A percentile compares a stretch with the other conserved stretches of the same genome.
phyloP scores from a whole-genome alignment of 2,113 vertebrate species.

The Sebastes schlegelii region DNA sequence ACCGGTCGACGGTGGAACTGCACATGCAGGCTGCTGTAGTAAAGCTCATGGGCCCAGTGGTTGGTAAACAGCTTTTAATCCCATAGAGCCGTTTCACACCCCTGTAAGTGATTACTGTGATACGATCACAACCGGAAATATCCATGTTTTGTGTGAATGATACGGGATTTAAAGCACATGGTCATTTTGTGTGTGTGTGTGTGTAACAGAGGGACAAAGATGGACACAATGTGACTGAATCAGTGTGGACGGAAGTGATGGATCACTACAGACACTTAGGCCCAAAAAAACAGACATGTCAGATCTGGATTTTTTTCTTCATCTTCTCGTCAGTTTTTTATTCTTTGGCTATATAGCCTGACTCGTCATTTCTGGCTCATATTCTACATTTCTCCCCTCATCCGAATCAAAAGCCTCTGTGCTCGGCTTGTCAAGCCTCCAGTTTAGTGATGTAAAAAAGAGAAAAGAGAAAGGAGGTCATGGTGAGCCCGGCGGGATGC shows the following conservation, averaged over 20 bases:
- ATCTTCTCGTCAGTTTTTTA: constrained; percentile 34
- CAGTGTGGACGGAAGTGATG: constrained; percentile 42
- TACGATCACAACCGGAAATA: constrained; percentile 24
- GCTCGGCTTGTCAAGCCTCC: constrained; percentile 79
- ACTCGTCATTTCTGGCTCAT: constrained; percentile 81
- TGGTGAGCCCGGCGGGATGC: constrained; percentile 77
- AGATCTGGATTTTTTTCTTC: constrained; percentile 24
- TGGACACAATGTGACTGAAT: constrained; percentile 9
- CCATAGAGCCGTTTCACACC: constrained; percentile 53
- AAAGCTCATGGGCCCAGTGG: constrained; percentile 33
- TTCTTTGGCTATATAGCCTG: constrained; percentile 53
- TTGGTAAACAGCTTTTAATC: constrained; percentile 47
- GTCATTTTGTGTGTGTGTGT: background rate
- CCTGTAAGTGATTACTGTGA: constrained; percentile 39
- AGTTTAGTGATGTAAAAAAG: constrained; percentile 82
- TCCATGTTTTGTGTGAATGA: constrained; percentile 25
- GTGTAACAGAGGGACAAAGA: background rate
- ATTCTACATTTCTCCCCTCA: constrained; percentile 80
- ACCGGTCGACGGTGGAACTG: constrained; percentile 52
- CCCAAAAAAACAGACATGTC: constrained; percentile 34
- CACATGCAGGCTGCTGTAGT: constrained; percentile 21
- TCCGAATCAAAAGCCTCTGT: constrained; percentile 79
- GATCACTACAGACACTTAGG: constrained; percentile 46
- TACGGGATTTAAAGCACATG: constrained; percentile 6
- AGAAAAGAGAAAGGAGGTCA: constrained; percentile 83